Evolutionary conservation across 2,888 invertebrate genomes (phyloP), one percentile per base, ranked within the genome.

Genomic region (Drosophila percnosoma): DNA sequence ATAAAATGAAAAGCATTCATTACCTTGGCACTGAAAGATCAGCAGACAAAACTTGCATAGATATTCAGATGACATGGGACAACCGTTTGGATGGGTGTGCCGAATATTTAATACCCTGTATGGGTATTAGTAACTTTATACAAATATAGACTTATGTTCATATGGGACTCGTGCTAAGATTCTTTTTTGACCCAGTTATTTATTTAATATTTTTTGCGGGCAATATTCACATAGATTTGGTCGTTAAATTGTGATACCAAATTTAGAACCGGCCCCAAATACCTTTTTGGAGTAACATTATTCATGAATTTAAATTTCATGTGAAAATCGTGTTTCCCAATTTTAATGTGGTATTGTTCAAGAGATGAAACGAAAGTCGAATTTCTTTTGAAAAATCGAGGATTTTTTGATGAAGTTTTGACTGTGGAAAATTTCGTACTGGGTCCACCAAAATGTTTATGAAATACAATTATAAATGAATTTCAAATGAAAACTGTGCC

Each of bases 11-110:
- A 64, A 61, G 64, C 72, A 71, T 73, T 48, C 57, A 45, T 66
- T 57, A 58, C 78, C 68, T 76, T 78, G 74, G 64, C 76, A 78
- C 72, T 75, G 72, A 75, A 71, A 51, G 29, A 61, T 52, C 54
- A 55, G 36, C 40, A 29, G 53, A 53, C n/a, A 68, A 40, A 40
- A 27, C 18, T 31, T 11, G 55, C 55, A 55, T n/a, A 57, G 29
- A 60, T 54, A 68, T 67, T 31, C 10, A 36, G 57, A 58, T 57
- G 34, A 49, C 31, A 57, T 21, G 11, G 21, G 31, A 36, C 38
- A 49, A 27, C 4, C 51, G 11, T 27, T 21, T 13, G 8, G 2
- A 21, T 10, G 18, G 18, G 1, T 13, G 24, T 34, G 15, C 18
- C 6, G 6, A 57, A 36, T 2, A 13, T 11, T 11, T 3, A 11